Conservation (phyloP, 2,113 vertebrate genomes). For the Alosa alosa region DNA sequence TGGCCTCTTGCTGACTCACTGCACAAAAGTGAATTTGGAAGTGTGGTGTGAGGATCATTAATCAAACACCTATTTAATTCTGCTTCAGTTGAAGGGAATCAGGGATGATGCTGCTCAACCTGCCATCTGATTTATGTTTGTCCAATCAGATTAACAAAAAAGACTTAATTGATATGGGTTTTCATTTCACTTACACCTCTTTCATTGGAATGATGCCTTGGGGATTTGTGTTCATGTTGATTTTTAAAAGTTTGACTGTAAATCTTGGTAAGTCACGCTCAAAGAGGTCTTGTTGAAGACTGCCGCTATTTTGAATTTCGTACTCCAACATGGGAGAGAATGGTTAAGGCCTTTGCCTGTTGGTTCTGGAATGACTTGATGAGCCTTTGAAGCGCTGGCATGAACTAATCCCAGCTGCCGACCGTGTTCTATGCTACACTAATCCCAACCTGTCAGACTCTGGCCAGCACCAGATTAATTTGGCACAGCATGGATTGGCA, state of each 20-base stretch:
- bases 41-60: constrained; percentile 20
- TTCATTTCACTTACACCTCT: background rate
- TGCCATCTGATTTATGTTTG: background rate
- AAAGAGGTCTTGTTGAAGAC: background rate
- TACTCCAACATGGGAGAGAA: background rate
- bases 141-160: background rate
- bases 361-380: background rate
- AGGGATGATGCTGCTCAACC: background rate
- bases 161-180: background rate
- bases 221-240: background rate
- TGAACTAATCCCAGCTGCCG: constrained; percentile 73
- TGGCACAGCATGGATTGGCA: background rate
- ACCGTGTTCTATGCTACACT: constrained; percentile 17
- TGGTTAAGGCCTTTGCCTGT: background rate
- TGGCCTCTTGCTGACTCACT: constrained; percentile 57
- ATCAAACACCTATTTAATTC: constrained; percentile 21
- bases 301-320: background rate
- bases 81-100: background rate
- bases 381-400: constrained; percentile 81
- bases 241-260: background rate
- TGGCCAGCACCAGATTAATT: constrained; percentile 51
- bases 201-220: background rate
- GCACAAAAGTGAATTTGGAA: constrained; percentile 38
- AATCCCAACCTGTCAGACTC: constrained; percentile 64
- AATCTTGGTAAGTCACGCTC: background rate